Base-by-base conservation (phyloP, 2,113 vertebrate species). In the Urocitellus parryii region DNA sequence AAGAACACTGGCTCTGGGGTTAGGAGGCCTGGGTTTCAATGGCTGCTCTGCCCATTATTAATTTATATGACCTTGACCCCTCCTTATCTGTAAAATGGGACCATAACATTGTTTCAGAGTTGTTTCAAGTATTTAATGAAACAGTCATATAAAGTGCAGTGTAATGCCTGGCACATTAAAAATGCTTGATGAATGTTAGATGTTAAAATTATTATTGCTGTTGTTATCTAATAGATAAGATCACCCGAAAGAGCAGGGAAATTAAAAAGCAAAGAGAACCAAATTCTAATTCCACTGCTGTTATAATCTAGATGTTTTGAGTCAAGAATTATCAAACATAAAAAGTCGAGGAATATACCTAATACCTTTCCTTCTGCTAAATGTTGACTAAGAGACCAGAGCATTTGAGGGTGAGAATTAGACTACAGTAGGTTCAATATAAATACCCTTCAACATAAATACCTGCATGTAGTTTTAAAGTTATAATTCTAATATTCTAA, bases 211-310 rank as follows among this genome's bases (percentile, higher is more conserved):
- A 74, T 32, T 65, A 4, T 56, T 83, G 48, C 34, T 48, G 18
- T 14, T 92, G n/a, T 79, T 81, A 86, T 56, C 82, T 68, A 93
- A 53, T 72, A 72, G 37, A 6, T 87, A 92, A 94, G 96, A 77
- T 76, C 79, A 77, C 42, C 51, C 80, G 68, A 95, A 93, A 72
- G 63, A 83, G 17, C 27, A 79, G 14, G 27, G 11, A 11, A 5
- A 77, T 86, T 58, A 48, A 74, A 97, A 93, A 83, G 87, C 87
- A 78, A 79, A 88, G 39, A 83, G 68, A 67, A 93, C 8, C 67
- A 87, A 48, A 39, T 78, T 83, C 80, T 94, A 94, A 58, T 91
- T 68, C 27, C 24, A 67, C 51, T 87, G 53, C 42, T 87, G 68
- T 95, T 34, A 89, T 63, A 73, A n/a, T 79, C 85, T 74, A 53